Evolutionary conservation across 2,797 vertebrate species (phyloP), one percentile per base, ranked within the genome.

Genomic region (Oryzias dopingdopingensis): DNA sequence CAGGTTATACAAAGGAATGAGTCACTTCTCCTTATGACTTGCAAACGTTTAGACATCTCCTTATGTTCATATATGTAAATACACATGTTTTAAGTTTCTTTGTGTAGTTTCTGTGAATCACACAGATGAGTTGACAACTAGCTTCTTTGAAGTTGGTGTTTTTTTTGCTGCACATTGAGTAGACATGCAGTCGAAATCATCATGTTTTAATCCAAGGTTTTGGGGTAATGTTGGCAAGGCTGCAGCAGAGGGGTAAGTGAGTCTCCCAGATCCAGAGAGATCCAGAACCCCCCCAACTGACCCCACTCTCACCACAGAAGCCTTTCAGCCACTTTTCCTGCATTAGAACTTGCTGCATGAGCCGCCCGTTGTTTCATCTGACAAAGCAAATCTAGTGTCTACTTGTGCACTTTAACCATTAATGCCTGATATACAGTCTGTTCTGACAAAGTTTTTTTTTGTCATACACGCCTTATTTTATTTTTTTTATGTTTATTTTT

Each of bases 341-440:
- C 10, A 47, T 52, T 26, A 55, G 52, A 44, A 77, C 59, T 67
- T 52, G 56, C 71, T 82, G 78, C 80, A 81, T 77, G 81, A 82
- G 66, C 68, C 72, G 72, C 73, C 71, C 65, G 78, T 47, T 56
- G 82, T 76, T 72, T 77, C 59, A 68, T 82, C 73, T 69, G 59
- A 76, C 74, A 75, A 57, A 81, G 74, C 81, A 70, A 62, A 83
- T 81, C 72, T 76, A 76, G 68, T 77, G 78, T 83, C 86, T 80
- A 84, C 77, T 76, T 83, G 85, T 86, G 85, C 86, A 89, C 86
- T 89, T 87, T 82, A 86, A 73, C 82, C 86, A 81, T 85, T 62
- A 77, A 76, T 84, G 85, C 84, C 81, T 87, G 77, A 63, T 65
- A 76, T 77, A 73, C 59, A 55, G 42, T 67, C 68, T 52, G 64